Percentiles rank a stretch among this genome's conserved stretches.
Conservation (phyloP, 2,888 invertebrate species). For the Synergus japonicus region DNA sequence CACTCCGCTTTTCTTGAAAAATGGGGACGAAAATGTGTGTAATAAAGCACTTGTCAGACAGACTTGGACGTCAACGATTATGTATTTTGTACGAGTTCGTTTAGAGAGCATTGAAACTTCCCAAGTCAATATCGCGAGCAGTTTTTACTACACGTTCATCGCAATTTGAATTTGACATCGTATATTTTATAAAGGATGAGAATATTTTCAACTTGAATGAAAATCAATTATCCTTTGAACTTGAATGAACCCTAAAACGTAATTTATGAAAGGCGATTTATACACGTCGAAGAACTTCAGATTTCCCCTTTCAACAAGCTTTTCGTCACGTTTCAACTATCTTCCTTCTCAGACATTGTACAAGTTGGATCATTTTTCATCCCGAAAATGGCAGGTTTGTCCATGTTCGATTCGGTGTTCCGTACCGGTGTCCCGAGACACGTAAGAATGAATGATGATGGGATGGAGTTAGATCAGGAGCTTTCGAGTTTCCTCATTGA, state of each 20-base stretch:
- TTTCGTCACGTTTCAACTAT: constrained; percentile 15
- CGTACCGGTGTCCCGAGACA: not conserved
- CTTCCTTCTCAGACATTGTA: not conserved
- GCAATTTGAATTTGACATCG: not conserved
- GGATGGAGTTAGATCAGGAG: not conserved
- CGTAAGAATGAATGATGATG: constrained; percentile 5
- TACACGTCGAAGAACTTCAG: not conserved
- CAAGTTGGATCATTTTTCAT: constrained; percentile 23
- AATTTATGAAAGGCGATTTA: not conserved
- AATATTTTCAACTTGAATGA: too few species aligned
- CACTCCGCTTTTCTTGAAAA: constrained; percentile 14
- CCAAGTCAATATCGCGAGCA: not conserved
- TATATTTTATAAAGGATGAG: not conserved
- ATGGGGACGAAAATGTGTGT: constrained; percentile 4
- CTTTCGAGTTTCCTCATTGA: constrained; percentile 10
- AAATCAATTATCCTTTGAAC: not conserved
- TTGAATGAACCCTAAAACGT: not conserved
- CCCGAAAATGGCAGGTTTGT: constrained; percentile 1
- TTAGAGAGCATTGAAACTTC: constrained; percentile 1
- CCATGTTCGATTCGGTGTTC: not conserved
- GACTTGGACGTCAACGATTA: constrained; percentile 8
- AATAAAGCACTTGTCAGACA: constrained; percentile 5
- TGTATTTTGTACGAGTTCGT: not conserved
- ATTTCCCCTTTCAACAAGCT: not conserved
- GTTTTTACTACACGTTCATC: not conserved